Percentiles rank a stretch among this genome's conserved stretches.
phyloP scores from a whole-genome alignment of 2,113 vertebrate species.

The Craseonycteris thonglongyai region DNA sequence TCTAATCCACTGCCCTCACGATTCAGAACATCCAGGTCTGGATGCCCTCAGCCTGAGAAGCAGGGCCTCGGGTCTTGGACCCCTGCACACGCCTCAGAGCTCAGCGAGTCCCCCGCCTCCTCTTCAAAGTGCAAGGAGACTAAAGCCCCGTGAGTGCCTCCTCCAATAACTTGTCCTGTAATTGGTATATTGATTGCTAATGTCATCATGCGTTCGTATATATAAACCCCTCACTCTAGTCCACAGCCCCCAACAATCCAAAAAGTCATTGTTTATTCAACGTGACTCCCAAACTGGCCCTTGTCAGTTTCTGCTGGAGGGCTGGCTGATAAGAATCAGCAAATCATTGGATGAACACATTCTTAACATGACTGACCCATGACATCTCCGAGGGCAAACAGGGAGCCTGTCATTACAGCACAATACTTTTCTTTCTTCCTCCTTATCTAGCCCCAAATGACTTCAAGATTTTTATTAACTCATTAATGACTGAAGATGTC shows the following conservation, averaged over 20 bases:
- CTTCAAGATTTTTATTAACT: slow-evolving; percentile 99
- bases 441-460: slow-evolving; percentile 96
- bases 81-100: not conserved
- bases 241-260: slow-evolving; percentile 88
- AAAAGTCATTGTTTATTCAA: slow-evolving; percentile 98
- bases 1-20: not conserved
- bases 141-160: slow-evolving; percentile 80
- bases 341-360: slow-evolving; percentile 99
- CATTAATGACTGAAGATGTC: slow-evolving; percentile 95
- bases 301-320: slow-evolving; percentile 93
- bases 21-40: not conserved
- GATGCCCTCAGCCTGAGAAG: not conserved
- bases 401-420: slow-evolving; percentile 94
- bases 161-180: slow-evolving; percentile 93
- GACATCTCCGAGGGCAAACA: slow-evolving; percentile 90
- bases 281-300: slow-evolving; percentile 90
- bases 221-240: slow-evolving; percentile 83
- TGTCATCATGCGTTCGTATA: slow-evolving; percentile 95
- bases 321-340: slow-evolving; percentile 95
- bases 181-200: slow-evolving; percentile 95
- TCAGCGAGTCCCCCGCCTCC: not conserved
- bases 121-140: slow-evolving; percentile 71
- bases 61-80: not conserved
- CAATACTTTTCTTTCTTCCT: slow-evolving; percentile 94
- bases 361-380: slow-evolving; percentile 99